A percentile compares a stretch with the other conserved stretches of the same genome.
These are phyloP conservation scores for Agapetus fuscipes DNA, from an alignment of 2,888 invertebrate species.

Conservation along the genomic window DNA sequence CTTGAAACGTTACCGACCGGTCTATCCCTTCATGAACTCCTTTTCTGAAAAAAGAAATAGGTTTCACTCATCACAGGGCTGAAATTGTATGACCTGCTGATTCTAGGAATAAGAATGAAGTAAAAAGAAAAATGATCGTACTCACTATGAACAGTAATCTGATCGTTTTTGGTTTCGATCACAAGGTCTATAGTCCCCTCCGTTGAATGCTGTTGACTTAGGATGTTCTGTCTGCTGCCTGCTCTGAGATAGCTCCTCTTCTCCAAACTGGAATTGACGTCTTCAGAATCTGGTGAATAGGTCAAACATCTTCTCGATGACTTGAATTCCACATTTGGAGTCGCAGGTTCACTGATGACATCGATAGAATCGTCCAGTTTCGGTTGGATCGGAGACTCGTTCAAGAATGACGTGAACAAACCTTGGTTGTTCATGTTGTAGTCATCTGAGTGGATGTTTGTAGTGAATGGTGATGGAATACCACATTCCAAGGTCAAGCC, in stretches of 20 bases:
- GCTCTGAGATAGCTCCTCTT: constrained; percentile 44
- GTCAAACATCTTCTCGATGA: constrained; percentile 48
- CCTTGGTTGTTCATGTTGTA: constrained; percentile 36
- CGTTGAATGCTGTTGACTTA: constrained; percentile 26
- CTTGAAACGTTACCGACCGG: too few relatives aligned
- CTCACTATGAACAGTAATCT: constrained; percentile 61
- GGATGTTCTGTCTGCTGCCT: constrained; percentile 20
- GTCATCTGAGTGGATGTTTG: constrained; percentile 34
- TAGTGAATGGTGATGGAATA: constrained; percentile 37
- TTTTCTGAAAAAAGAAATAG: too few relatives aligned
- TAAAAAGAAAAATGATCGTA: constrained; percentile 28
- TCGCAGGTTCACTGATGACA: constrained; percentile 33
- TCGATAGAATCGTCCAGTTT: constrained; percentile 33
- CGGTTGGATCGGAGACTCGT: constrained; percentile 41
- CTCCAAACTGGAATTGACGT: constrained; percentile 41
- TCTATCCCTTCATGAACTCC: too few relatives aligned
- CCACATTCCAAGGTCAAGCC: constrained; percentile 41
- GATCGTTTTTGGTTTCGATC: constrained; percentile 43
- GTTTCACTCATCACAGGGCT: too few relatives aligned
- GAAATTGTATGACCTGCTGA: too few relatives aligned
- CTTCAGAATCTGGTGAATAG: constrained; percentile 45
- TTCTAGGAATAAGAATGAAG: too few relatives aligned
- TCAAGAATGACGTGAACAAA: constrained; percentile 26
- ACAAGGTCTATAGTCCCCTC: constrained; percentile 56
- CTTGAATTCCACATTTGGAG: constrained; percentile 41